These are phyloP conservation scores for Sphaeramia orbicularis DNA, from an alignment of 2,797 vertebrate species.

Conservation along the genomic window DNA sequence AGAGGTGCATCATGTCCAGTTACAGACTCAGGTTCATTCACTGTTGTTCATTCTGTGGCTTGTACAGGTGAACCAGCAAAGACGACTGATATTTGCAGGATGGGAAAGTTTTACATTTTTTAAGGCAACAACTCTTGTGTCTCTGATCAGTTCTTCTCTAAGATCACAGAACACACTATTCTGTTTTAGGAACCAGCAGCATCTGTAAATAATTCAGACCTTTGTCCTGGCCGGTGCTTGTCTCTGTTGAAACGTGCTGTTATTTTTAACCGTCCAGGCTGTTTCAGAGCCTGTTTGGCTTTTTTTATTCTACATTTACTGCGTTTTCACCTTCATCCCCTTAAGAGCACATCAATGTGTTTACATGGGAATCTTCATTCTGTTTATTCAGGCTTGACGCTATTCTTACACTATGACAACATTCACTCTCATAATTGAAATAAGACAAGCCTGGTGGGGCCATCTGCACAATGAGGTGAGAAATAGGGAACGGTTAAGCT, in stretches of 20 bases:
- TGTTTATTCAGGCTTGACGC: conserved; percentile 28
- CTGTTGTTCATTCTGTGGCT: no score
- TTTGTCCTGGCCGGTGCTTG: conserved; percentile 4
- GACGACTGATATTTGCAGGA: no score
- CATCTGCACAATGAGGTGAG: conserved; percentile 6
- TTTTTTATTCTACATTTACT: neutral
- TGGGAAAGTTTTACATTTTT: neutral
- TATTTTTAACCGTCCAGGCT: neutral
- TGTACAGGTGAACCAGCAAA: no score
- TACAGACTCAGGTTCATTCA: no score
- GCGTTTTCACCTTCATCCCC: conserved; percentile 2
- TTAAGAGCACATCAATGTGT: conserved; percentile 20
- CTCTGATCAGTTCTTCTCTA: conserved; percentile 2
- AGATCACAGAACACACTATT: neutral
- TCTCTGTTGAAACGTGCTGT: conserved; percentile 2
- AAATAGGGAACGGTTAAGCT: conserved; percentile 11
- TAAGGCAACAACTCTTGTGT: neutral
- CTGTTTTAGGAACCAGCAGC: conserved; percentile 2
- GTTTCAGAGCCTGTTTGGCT: neutral
- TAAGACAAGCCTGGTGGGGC: conserved; percentile 7
- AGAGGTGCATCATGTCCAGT: no score
- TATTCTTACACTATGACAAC: conserved; percentile 23
- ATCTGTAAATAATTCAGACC: conserved; percentile 3
- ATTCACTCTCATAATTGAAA: conserved; percentile 18
- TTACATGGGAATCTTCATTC: conserved; percentile 8